Conservation (phyloP, 2,113 vertebrate species). For the Chunga burmeisteri region DNA sequence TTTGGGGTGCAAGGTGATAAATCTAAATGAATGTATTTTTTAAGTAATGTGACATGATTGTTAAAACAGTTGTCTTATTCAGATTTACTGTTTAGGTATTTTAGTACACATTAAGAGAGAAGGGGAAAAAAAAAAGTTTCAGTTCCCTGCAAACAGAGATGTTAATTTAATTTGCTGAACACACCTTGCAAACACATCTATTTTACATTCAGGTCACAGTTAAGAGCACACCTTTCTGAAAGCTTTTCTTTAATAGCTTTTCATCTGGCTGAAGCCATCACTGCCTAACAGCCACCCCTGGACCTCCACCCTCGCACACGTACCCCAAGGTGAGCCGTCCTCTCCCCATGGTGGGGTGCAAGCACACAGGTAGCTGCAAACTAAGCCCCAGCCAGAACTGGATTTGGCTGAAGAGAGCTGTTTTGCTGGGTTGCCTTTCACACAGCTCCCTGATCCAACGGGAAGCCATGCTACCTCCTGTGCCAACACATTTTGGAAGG, state of each 20-base stretch:
- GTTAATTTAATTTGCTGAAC: neutral
- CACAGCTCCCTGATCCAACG: neutral
- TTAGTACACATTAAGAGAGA: neutral
- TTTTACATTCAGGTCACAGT: neutral
- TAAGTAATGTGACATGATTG: neutral
- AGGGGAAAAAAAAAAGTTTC: neutral
- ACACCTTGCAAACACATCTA: neutral
- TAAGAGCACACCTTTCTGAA: neutral
- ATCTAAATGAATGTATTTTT: neutral
- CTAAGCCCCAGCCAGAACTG: neutral
- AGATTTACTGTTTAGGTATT: neutral
- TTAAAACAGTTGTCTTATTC: neutral
- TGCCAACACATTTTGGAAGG: neutral
- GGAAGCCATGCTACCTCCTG: neutral
- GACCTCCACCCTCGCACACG: accelerated
- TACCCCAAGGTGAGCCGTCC: accelerated
- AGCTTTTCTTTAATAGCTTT: neutral
- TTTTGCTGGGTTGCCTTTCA: neutral
- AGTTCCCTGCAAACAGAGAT: neutral
- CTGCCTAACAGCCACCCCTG: neutral
- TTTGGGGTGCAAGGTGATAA: neutral
- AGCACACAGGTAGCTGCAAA: neutral
- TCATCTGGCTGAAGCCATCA: neutral
- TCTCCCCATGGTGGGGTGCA: accelerated
- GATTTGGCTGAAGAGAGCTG: neutral